Conservation (phyloP, 2,888 invertebrate genomes). For the Drosophila crucigera region DNA sequence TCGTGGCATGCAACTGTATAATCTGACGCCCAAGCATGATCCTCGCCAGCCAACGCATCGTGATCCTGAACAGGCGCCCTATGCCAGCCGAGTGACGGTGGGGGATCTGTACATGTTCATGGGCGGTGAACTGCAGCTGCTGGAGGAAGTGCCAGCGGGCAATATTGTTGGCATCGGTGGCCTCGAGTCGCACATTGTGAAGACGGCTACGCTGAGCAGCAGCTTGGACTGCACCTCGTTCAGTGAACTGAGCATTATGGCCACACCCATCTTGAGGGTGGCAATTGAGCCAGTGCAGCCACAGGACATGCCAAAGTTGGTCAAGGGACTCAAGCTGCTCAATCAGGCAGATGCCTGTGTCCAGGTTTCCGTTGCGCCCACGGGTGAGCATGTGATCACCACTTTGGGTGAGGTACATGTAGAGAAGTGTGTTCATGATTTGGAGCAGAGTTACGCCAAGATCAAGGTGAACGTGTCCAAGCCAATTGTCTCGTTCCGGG, state of each 20-base stretch:
- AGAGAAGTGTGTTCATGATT: conserved; percentile 97
- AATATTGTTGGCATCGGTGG: conserved; percentile 96
- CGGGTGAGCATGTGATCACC: conserved; percentile 97
- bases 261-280: conserved; percentile 96
- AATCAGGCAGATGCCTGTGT: conserved; percentile 97
- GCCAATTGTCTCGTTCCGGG: conserved; percentile 98
- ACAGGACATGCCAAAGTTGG: conserved; percentile 90
- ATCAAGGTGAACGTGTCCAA: conserved; percentile 95
- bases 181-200: conserved; percentile 92
- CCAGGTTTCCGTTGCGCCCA: conserved; percentile 94
- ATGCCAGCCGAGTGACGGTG: conserved; percentile 86
- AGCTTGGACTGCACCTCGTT: conserved; percentile 94
- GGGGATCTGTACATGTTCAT: conserved; percentile 94
- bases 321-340: conserved; percentile 92
- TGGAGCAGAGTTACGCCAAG: conserved; percentile 92
- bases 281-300: conserved; percentile 95
- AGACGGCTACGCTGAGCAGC: conserved; percentile 95
- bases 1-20: conserved; percentile 92
- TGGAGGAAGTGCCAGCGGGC: conserved; percentile 94
- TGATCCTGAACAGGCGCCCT: conserved; percentile 79
- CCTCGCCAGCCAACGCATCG: conserved; percentile 86
- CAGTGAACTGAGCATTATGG: conserved; percentile 91
- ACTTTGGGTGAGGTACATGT: conserved; percentile 99
- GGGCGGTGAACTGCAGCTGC: conserved; percentile 94
- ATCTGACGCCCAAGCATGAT: conserved; percentile 95